phyloP scores from a whole-genome alignment of 1,140 invertebrate genomes.

The Camponotus pennsylvanicus region DNA sequence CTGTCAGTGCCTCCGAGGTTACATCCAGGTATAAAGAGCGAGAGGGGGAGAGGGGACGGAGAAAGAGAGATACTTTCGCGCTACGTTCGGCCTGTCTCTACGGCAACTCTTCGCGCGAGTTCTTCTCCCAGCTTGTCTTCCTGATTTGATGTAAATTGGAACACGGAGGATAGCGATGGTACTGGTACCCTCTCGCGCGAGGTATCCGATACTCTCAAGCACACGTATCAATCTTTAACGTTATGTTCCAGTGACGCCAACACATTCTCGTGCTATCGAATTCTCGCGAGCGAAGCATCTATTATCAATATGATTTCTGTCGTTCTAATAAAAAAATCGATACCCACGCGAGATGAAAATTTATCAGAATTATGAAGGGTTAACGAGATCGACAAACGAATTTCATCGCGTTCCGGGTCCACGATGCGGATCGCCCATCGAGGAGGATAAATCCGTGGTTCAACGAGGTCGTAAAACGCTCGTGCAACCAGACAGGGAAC shows the following conservation, averaged over 20 bases:
- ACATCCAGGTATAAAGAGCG: conserved; percentile 80
- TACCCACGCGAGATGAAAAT: background rate
- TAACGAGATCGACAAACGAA: conserved; percentile 16
- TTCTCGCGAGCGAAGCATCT: background rate
- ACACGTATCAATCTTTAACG: conserved; percentile 45
- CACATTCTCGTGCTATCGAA: background rate
- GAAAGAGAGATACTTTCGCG: conserved; percentile 47
- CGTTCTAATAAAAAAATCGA: background rate
- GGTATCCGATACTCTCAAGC: conserved; percentile 26
- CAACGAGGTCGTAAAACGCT: conserved; percentile 59
- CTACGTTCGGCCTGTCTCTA: conserved; percentile 57
- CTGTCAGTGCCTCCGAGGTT: conserved; percentile 84
- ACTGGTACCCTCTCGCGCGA: conserved; percentile 44
- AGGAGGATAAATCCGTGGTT: conserved; percentile 44
- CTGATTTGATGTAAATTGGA: conserved; percentile 84
- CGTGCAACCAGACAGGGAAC: background rate
- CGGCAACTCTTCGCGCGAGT: conserved; percentile 63
- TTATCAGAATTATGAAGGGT: background rate
- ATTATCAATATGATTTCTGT: background rate
- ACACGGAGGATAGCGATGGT: conserved; percentile 68
- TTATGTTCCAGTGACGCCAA: background rate
- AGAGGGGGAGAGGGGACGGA: background rate
- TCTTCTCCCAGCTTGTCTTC: conserved; percentile 54
- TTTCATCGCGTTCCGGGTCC: background rate
- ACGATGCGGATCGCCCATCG: conserved; percentile 37